These are phyloP conservation scores for Acleris holmiana DNA, from an alignment of 2,888 invertebrate genomes.

Conservation along the genomic window DNA sequence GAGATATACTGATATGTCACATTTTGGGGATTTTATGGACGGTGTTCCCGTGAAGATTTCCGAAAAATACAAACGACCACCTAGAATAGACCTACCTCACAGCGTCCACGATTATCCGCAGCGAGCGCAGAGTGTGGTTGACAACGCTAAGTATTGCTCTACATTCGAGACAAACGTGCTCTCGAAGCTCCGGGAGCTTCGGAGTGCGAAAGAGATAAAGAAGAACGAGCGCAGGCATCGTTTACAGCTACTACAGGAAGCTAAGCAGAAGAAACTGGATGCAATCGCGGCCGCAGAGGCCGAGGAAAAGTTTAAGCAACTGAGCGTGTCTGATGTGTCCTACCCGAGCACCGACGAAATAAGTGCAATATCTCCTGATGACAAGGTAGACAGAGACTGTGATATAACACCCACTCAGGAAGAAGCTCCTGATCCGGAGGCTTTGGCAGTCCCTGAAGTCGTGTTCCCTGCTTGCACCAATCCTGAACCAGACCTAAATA, in stretches of 20 bases:
- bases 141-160: constrained; percentile 85
- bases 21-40: constrained; percentile 88
- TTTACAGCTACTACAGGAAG: constrained; percentile 84
- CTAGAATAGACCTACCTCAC: constrained; percentile 82
- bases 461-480: constrained; percentile 52
- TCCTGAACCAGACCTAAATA: constrained; percentile 63
- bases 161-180: constrained; percentile 89
- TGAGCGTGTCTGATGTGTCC: constrained; percentile 83
- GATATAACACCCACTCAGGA: constrained; percentile 59
- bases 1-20: constrained; percentile 74
- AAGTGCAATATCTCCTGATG: constrained; percentile 80
- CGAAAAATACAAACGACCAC: constrained; percentile 93
- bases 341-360: constrained; percentile 86
- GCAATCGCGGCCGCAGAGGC: constrained; percentile 77
- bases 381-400: constrained; percentile 69
- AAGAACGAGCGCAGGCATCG: constrained; percentile 86
- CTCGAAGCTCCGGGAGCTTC: constrained; percentile 89
- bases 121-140: constrained; percentile 70
- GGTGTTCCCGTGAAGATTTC: constrained; percentile 95
- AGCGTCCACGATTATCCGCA: constrained; percentile 64
- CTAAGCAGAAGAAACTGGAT: constrained; percentile 82
- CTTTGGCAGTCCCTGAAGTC: constrained; percentile 45
- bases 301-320: constrained; percentile 81
- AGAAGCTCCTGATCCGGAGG: constrained; percentile 51
- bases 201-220: constrained; percentile 86